phyloP scores from a whole-genome alignment of 2,888 invertebrate species.

The Nasonovia ribisnigri region DNA sequence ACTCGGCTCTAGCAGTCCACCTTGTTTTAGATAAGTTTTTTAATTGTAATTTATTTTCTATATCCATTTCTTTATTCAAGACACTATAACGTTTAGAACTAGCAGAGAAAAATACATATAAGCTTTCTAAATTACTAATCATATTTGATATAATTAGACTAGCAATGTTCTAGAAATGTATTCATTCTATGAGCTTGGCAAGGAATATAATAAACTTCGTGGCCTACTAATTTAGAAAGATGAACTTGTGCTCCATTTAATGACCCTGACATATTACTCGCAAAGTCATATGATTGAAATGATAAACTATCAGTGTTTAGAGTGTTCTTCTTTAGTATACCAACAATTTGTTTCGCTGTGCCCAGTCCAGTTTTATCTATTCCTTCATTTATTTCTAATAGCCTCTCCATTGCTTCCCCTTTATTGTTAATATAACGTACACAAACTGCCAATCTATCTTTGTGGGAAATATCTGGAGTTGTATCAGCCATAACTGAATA shows the following conservation, averaged over 20 bases:
- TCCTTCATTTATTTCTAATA: neutral
- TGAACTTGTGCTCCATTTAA: neutral
- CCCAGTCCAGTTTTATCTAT: neutral
- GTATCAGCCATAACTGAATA: no score
- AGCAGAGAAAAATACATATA: conserved; percentile 14
- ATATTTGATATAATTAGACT: neutral
- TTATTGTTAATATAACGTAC: no score
- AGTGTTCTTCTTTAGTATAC: neutral
- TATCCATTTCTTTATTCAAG: neutral
- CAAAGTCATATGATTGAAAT: no score
- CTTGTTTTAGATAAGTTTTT: conserved; percentile 1
- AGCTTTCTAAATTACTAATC: neutral
- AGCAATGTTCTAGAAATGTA: neutral
- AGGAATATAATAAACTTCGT: neutral
- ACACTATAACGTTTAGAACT: neutral
- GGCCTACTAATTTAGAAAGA: no score
- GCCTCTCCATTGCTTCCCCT: no score
- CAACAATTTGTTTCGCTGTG: neutral
- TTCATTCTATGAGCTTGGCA: no score
- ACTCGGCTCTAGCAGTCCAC: neutral
- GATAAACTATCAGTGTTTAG: neutral
- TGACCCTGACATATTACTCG: no score
- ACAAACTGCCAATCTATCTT: no score
- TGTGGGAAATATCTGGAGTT: no score
- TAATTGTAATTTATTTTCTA: neutral